Conservation (phyloP, 2,797 vertebrate genomes). For the Chelon labrosus region DNA sequence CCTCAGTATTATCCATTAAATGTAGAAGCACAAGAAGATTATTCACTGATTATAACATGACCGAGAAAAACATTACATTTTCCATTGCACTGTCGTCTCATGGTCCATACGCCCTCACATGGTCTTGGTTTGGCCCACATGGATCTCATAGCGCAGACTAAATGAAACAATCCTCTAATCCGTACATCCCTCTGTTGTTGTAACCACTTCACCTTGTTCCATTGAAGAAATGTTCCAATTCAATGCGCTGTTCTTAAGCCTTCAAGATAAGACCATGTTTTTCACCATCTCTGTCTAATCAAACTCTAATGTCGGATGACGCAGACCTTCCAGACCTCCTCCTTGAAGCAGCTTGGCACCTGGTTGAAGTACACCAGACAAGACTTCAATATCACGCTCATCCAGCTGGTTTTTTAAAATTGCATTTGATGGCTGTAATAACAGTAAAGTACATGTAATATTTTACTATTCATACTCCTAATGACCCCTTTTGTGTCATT, state of each 20-base stretch:
- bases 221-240: constrained; percentile 13
- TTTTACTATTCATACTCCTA: constrained; percentile 22
- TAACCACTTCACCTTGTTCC: constrained; percentile 45
- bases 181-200: constrained; percentile 35
- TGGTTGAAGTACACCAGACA: constrained; percentile 21
- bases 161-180: constrained; percentile 30
- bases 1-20: neutral
- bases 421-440: neutral
- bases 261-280: constrained; percentile 7
- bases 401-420: constrained; percentile 4
- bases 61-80: neutral
- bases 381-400: neutral
- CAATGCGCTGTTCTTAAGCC: constrained; percentile 6
- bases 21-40: neutral
- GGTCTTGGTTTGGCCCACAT: constrained; percentile 47
- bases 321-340: constrained; percentile 7
- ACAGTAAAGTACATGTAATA: constrained; percentile 1
- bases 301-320: constrained; percentile 33
- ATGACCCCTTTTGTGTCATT: constrained; percentile 17
- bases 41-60: constrained; percentile 13
- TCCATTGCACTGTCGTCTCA: neutral
- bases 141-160: constrained; percentile 36
- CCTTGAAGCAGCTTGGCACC: constrained; percentile 13
- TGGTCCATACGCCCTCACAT: constrained; percentile 40
- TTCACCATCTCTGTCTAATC: constrained; percentile 14